phyloP scores from a whole-genome alignment of 2,888 invertebrate species.

The Chouioia cunea region DNA sequence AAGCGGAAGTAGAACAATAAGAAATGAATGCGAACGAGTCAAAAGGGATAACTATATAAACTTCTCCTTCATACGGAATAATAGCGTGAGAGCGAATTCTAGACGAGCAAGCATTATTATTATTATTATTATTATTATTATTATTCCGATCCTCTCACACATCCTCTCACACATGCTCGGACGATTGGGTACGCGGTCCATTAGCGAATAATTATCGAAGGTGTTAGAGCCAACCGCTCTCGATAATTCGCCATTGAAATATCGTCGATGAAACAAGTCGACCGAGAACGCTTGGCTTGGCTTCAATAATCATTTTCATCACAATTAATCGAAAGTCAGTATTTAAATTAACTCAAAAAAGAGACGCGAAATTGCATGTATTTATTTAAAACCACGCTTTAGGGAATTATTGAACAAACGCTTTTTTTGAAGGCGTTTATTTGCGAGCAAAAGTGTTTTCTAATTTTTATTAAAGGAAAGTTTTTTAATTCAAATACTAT shows the following conservation, averaged over 20 bases:
- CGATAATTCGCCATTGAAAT: conserved; percentile 30
- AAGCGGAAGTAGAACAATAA: neutral
- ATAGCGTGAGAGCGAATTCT: neutral
- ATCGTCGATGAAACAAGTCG: conserved; percentile 5
- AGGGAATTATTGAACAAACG: too few species aligned
- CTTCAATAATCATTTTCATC: neutral
- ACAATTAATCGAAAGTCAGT: conserved; percentile 11
- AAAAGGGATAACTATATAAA: conserved; percentile 10
- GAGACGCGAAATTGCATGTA: too few species aligned
- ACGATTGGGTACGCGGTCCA: conserved; percentile 15
- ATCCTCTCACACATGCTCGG: too few species aligned
- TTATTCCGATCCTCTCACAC: too few species aligned
- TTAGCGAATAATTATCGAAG: conserved; percentile 35
- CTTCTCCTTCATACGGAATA: neutral
- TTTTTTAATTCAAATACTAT: too few species aligned
- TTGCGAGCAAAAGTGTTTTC: too few species aligned
- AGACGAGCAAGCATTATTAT: too few species aligned
- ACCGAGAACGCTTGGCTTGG: neutral
- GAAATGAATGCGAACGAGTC: neutral
- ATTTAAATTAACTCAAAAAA: neutral
- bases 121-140: too few species aligned
- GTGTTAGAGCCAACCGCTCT: conserved; percentile 10
- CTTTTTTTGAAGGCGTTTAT: too few species aligned
- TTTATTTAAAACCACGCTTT: too few species aligned
- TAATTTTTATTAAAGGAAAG: too few species aligned